Percentiles rank a stretch among this genome's conserved stretches.
phyloP scores from a whole-genome alignment of 2,113 vertebrate genomes.

The Laticauda laticaudata region DNA sequence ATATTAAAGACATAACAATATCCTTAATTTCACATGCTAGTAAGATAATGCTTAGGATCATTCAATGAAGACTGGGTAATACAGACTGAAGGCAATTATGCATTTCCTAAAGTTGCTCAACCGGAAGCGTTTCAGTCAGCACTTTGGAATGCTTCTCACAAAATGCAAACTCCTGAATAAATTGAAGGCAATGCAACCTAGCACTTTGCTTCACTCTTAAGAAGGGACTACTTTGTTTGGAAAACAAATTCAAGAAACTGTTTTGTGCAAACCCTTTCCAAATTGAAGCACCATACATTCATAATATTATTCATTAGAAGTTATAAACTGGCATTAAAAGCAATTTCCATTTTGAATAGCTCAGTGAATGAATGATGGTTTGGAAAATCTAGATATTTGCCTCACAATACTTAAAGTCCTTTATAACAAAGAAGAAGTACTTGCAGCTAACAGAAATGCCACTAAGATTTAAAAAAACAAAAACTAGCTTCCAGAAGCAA shows the following conservation, averaged over 20 bases:
- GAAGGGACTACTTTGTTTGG: background rate
- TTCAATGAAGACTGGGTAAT: background rate
- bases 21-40: background rate
- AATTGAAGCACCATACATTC: background rate
- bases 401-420: background rate
- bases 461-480: background rate
- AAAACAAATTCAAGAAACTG: background rate
- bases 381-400: background rate
- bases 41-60: background rate
- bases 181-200: background rate
- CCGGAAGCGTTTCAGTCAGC: background rate
- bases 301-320: background rate
- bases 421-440: constrained; percentile 5
- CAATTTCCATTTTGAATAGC: background rate
- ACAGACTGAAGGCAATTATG: background rate
- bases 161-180: background rate
- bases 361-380: background rate
- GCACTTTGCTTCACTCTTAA: background rate
- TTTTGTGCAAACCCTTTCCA: background rate
- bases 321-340: background rate
- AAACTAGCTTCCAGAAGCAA: background rate
- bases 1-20: background rate
- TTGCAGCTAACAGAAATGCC: background rate
- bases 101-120: background rate
- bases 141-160: background rate